Evolutionary conservation across 2,888 invertebrate genomes (phyloP), one percentile per base, ranked within the genome.

Genomic region (Ormyrus pomaceus): DNA sequence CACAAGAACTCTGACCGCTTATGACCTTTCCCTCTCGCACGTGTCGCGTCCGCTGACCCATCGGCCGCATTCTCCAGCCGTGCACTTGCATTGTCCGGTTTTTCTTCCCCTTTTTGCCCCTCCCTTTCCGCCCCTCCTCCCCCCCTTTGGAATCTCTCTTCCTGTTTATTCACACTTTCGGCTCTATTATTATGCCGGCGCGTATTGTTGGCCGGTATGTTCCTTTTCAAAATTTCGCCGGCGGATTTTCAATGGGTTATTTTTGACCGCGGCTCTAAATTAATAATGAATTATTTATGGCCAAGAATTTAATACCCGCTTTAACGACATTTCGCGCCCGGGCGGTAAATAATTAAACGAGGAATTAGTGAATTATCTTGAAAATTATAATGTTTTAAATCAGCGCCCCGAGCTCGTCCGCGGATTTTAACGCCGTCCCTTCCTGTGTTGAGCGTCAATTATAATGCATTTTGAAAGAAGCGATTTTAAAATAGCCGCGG

Each of bases 81-180:
- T 56, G 48, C 66, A 5, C 34, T 53, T 13, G 9, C 51, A n/a
- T 66, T 53, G 45, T 45, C 9, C 48, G 7, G 50, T 70, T 62
- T 64, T 74, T 59, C n/a, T 48, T 56, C 19, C 2, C 11, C 51
- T 34, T 69, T 56, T 55, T n/a, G 5, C 10, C 48, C 8, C 11
- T 11, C 34, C 34, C 34, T 34, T 34, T 34, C 34, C 34, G 34
- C 34, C 34, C 34, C 34, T 19, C 19, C 19, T 19, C 6, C 46
- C 6, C 55, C 11, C 34, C 70, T 56, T 34, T 6, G 19, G 72
- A 72, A 77, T 70, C 69, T 73, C 51, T 51, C 72, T 72, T 69
- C 77, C 71, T 58, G 76, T 72, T 68, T 62, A 76, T 76, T 76
- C 72, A 65, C 11, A 72, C 62, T 80, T 73, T 80, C 62, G 65